Conservation (phyloP, 2,888 invertebrate genomes). For the Tanaodytes sp. region DNA sequence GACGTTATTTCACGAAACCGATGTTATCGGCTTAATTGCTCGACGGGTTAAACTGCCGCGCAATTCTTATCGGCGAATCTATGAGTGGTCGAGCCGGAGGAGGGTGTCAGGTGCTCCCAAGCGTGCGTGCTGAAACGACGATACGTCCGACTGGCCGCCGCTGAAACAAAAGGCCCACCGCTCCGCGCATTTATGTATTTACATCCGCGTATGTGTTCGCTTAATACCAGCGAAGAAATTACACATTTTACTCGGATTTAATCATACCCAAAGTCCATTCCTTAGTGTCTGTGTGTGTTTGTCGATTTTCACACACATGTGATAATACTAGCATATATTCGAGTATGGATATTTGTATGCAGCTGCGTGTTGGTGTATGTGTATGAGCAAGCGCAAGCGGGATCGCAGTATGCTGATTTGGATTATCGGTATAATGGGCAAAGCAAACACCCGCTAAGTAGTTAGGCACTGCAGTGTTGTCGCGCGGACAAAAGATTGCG, state of each 20-base stretch:
- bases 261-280: too few relatives aligned
- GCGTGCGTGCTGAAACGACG: slow-evolving; percentile 53
- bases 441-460: slow-evolving; percentile 42
- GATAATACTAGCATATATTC: too few relatives aligned
- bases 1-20: slow-evolving; percentile 67
- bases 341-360: too few relatives aligned
- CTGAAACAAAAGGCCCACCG: slow-evolving; percentile 52
- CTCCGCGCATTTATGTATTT: too few relatives aligned
- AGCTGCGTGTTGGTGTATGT: neutral
- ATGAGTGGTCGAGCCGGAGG: slow-evolving; percentile 57
- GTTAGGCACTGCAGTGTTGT: slow-evolving; percentile 20
- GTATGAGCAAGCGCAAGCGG: neutral
- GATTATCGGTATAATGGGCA: slow-evolving; percentile 42
- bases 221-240: too few relatives aligned
- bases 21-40: slow-evolving; percentile 70
- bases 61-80: slow-evolving; percentile 67
- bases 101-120: slow-evolving; percentile 52
- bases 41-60: slow-evolving; percentile 69
- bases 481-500: slow-evolving; percentile 34
- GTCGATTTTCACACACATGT: too few relatives aligned
- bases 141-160: slow-evolving; percentile 35
- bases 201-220: slow-evolving; percentile 15
- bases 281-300: too few relatives aligned
- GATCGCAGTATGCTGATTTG: slow-evolving; percentile 24
- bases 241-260: too few relatives aligned